phyloP scores from a whole-genome alignment of 2,113 vertebrate genomes.

The Saguinus midas region DNA sequence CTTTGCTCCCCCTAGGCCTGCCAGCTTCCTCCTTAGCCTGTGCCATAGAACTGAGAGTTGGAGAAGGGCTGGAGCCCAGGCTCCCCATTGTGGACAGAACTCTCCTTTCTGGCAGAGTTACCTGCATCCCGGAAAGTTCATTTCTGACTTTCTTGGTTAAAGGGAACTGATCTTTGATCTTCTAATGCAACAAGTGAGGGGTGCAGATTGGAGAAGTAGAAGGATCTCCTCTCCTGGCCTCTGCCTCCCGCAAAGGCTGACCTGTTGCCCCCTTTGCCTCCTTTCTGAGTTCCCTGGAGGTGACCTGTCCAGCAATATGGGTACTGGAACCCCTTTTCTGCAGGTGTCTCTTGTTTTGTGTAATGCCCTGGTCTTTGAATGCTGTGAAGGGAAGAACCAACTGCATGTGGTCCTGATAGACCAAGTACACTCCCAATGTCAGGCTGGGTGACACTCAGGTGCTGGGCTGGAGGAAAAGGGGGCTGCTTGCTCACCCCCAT shows the following conservation, averaged over 20 bases:
- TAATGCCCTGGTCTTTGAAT: neutral
- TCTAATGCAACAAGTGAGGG: neutral
- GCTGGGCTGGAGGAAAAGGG: neutral
- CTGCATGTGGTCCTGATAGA: neutral
- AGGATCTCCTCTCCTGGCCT: neutral
- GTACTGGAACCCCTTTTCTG: neutral
- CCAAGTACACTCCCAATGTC: neutral
- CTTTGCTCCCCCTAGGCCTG: neutral
- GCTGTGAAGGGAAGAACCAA: neutral
- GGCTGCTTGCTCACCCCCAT: neutral
- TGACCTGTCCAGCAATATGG: neutral
- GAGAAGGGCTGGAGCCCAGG: neutral
- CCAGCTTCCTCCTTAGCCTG: neutral
- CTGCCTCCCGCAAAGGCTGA: neutral
- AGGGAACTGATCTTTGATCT: neutral
- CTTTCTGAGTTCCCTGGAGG: neutral
- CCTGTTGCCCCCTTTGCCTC: neutral
- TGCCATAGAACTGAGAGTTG: neutral
- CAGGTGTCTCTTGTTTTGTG: neutral
- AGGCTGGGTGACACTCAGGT: too few species aligned
- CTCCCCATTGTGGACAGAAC: neutral
- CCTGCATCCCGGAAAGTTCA: neutral
- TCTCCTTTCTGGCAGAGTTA: neutral
- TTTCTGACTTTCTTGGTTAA: neutral
- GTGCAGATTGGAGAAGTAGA: neutral